phyloP scores from a whole-genome alignment of 1,140 invertebrate genomes.

The Vanessa atalanta region DNA sequence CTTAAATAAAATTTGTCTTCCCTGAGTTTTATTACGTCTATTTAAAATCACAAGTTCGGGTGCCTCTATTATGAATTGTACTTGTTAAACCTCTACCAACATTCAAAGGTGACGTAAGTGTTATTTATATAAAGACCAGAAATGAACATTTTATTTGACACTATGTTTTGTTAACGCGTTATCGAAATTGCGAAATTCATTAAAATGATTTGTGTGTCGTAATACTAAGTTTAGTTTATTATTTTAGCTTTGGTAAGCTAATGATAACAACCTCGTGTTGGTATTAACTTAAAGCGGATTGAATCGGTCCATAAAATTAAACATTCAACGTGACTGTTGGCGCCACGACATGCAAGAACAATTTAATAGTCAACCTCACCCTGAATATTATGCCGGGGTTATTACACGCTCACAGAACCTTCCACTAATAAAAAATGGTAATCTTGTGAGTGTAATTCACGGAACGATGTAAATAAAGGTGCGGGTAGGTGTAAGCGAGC shows the following conservation, averaged over 20 bases:
- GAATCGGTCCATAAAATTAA: constrained; percentile 33
- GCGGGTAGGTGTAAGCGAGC: constrained; percentile 51
- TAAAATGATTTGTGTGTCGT: background rate
- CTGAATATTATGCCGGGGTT: constrained; percentile 49
- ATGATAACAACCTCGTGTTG: constrained; percentile 18
- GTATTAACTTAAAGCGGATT: constrained; percentile 24
- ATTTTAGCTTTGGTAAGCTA: constrained; percentile 10
- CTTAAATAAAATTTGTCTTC: too few species aligned
- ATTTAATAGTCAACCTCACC: constrained; percentile 43
- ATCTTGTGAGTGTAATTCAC: constrained; percentile 55
- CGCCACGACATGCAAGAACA: constrained; percentile 34
- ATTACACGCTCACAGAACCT: constrained; percentile 46
- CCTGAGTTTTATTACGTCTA: too few species aligned
- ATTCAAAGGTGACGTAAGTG: too few species aligned
- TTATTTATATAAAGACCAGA: too few species aligned
- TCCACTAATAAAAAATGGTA: constrained; percentile 56
- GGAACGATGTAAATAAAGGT: constrained; percentile 74
- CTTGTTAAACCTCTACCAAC: too few species aligned
- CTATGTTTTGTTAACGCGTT: background rate
- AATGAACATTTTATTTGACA: too few species aligned
- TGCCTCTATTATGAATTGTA: too few species aligned
- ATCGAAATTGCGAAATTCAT: constrained; percentile 4
- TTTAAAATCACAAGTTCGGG: too few species aligned
- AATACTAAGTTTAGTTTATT: constrained; percentile 10
- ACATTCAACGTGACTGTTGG: constrained; percentile 27